phyloP scores from a whole-genome alignment of 1,140 invertebrate genomes.

The Littorina saxatilis region DNA sequence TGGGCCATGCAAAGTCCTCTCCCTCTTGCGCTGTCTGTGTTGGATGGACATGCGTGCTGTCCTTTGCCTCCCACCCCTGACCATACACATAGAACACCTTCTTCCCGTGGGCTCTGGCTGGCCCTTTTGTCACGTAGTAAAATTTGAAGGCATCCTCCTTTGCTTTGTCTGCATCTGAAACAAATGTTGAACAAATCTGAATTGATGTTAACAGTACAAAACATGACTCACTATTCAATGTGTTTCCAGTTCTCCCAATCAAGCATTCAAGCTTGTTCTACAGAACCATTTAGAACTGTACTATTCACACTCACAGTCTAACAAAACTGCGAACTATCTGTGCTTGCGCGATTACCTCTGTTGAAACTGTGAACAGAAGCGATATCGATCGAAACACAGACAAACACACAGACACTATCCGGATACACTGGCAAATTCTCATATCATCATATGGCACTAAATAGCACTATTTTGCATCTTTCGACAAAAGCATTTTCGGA shows the following conservation, averaged over 20 bases:
- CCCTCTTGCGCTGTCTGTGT: conserved; percentile 55
- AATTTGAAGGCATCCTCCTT: conserved; percentile 66
- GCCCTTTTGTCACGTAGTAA: conserved; percentile 64
- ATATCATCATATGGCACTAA: no score
- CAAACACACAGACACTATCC: no score
- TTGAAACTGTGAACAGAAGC: no score
- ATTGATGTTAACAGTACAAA: neutral
- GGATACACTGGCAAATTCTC: no score
- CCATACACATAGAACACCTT: conserved; percentile 71
- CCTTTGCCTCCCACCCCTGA: conserved; percentile 55
- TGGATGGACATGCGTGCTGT: conserved; percentile 54
- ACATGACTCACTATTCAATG: neutral
- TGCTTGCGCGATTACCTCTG: no score
- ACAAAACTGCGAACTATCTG: neutral
- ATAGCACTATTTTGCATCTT: no score
- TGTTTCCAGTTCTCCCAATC: no score
- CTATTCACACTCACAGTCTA: neutral
- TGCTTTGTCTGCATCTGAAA: conserved; percentile 53
- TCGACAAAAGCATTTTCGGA: no score
- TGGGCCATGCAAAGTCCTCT: conserved; percentile 63
- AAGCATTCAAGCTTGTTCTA: neutral
- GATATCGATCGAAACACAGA: no score
- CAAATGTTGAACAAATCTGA: no score
- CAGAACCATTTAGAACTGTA: neutral
- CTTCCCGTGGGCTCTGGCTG: conserved; percentile 60